A percentile compares a stretch with the other conserved stretches of the same genome.
phyloP scores from a whole-genome alignment of 2,797 vertebrate genomes.

The Hipposideros larvatus region DNA sequence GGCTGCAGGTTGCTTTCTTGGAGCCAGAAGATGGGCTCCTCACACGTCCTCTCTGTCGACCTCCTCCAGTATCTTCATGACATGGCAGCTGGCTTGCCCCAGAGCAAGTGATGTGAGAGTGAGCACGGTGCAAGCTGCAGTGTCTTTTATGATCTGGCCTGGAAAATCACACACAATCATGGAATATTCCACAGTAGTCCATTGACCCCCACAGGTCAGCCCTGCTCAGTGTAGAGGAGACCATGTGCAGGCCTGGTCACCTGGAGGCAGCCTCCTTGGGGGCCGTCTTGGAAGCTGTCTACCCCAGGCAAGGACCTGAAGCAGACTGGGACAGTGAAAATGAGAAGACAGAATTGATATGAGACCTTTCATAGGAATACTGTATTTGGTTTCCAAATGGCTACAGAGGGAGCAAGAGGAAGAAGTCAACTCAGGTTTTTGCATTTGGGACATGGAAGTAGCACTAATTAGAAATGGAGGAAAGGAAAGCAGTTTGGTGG shows the following conservation, averaged over 20 bases:
- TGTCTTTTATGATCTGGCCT: background rate
- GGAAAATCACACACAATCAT: background rate
- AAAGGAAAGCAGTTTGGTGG: background rate
- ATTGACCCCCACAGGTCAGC: background rate
- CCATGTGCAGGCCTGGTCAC: rapidly evolving
- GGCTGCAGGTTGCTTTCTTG: background rate
- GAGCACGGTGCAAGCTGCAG: background rate
- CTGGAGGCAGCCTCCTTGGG: background rate
- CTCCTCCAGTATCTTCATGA: too few relatives aligned
- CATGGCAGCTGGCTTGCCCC: background rate
- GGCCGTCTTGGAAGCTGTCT: background rate
- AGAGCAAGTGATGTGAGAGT: too few relatives aligned
- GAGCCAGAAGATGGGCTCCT: background rate
- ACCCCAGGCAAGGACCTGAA: background rate
- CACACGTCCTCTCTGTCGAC: background rate
- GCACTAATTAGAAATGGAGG: background rate
- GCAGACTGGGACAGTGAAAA: background rate
- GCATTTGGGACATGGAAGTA: background rate
- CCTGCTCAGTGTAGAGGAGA: background rate
- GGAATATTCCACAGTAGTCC: background rate
- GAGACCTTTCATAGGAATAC: background rate
- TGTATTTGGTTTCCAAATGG: background rate
- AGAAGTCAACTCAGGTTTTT: background rate
- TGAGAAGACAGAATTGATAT: background rate
- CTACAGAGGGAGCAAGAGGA: background rate